Evolutionary conservation across 2,113 vertebrate species (phyloP), one percentile per base, ranked within the genome.

Genomic region (Charina bottae): DNA sequence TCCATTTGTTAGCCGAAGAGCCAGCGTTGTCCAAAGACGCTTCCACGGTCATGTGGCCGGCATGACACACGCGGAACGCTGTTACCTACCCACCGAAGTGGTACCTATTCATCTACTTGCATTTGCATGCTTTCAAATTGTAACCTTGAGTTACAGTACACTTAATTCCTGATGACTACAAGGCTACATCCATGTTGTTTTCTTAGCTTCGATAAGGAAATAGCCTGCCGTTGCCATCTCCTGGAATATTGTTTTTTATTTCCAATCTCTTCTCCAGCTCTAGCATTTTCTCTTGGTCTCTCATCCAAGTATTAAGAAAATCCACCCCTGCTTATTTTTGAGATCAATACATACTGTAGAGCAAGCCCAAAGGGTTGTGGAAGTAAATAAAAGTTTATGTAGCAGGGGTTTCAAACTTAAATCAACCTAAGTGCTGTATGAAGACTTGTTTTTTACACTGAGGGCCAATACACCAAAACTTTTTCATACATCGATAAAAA

Each of bases 291-390:
- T 78, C 33, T 96, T 85, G 91, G 86, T 94, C 93, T 78, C 33
- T n/a, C 68, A 37, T 78, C 19, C 68, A 37, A 9, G 37, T 37
- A 37, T 1, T 37, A 78, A 78, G n/a, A 78, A 78, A 19, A 78
- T 78, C 15, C 33, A 78, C 17, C 33, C 33, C 7, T 78, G 68
- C 68, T 78, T 78, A 19, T n/a, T 78, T 26, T 78, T 78, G 15
- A 37, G 6, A 78, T 37, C n/a, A 37, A 6, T 78, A 78, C 68
- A 78, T 37, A 78, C 37, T 78, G 17, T 91, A 93, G 93, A 96
- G 93, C 56, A 95, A 78, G 72, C 84, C 92, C 91, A 92, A 93
- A 92, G 85, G 85, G 28, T 91, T 94, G 90, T 58, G 62, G 1
- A 12, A 55, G 59, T 88, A 87, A 68, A 83, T 53, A 28, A 58